phyloP scores from a whole-genome alignment of 35 echinoderm and acorn worm species.

The Anneissia japonica region DNA sequence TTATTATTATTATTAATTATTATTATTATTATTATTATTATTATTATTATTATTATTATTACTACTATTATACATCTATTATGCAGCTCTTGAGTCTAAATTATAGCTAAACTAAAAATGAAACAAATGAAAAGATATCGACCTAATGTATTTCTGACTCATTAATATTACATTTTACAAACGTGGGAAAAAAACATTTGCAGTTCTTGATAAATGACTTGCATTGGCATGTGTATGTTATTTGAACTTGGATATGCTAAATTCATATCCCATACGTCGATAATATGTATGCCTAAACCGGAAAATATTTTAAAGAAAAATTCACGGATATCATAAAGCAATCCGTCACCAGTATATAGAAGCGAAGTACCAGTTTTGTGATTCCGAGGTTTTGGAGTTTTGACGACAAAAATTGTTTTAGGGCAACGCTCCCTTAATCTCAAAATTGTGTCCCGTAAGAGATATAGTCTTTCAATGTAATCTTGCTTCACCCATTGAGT shows the following conservation, averaged over 20 bases:
- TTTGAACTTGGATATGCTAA: conserved; percentile 5
- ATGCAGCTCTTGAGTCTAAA: too few relatives aligned
- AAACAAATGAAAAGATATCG: too few relatives aligned
- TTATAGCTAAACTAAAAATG: too few relatives aligned
- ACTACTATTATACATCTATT: too few relatives aligned
- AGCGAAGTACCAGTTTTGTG: neutral
- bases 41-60: too few relatives aligned
- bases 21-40: too few relatives aligned
- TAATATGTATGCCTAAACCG: conserved; percentile 1
- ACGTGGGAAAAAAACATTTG: conserved; percentile 18
- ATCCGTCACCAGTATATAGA: neutral
- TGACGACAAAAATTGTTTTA: neutral
- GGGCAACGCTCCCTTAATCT: conserved; percentile 17
- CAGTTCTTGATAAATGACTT: conserved; percentile 20
- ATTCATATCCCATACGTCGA: conserved; percentile 39
- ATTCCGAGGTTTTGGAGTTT: conserved; percentile 18
- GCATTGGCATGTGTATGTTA: conserved; percentile 11
- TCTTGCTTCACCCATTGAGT: conserved; percentile 3
- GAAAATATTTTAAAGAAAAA: neutral
- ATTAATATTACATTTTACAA: neutral
- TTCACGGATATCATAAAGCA: neutral
- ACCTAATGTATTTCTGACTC: too few relatives aligned
- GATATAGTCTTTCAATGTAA: neutral
- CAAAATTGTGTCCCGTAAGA: neutral
- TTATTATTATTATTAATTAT: too few relatives aligned